phyloP scores from a whole-genome alignment of 2,888 invertebrate species.

The Aspidiotus destructor region DNA sequence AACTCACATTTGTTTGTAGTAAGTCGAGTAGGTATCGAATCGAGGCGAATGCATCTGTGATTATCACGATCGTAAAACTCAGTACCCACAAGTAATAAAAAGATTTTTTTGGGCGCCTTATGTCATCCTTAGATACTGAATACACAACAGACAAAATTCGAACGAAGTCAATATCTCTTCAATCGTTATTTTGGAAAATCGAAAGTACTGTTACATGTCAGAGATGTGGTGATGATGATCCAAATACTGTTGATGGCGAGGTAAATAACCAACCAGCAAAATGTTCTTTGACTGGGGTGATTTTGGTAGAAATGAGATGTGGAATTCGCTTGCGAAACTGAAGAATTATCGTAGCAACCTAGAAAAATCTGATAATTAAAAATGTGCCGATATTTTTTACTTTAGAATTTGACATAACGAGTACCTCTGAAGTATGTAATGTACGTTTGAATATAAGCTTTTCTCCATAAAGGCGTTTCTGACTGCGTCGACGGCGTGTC shows the following conservation, averaged over 20 bases:
- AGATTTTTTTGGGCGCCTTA: neutral
- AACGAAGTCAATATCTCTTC: too few species aligned
- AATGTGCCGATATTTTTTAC: neutral
- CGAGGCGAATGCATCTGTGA: neutral
- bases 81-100: neutral
- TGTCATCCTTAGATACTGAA: too few species aligned
- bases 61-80: neutral
- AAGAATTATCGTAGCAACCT: neutral
- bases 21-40: slow-evolving; percentile 4
- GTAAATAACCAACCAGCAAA: neutral
- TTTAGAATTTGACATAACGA: neutral
- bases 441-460: neutral
- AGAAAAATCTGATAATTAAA: neutral
- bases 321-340: neutral
- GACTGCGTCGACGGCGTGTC: neutral
- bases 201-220: too few species aligned
- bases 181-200: too few species aligned
- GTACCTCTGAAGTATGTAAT: neutral
- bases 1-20: neutral
- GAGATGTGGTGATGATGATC: too few species aligned
- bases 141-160: too few species aligned
- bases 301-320: neutral
- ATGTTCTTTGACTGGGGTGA: neutral
- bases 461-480: neutral
- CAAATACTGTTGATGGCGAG: neutral